phyloP scores from a whole-genome alignment of 64 coral and sea anemone species.

The Trachythela sp. region DNA sequence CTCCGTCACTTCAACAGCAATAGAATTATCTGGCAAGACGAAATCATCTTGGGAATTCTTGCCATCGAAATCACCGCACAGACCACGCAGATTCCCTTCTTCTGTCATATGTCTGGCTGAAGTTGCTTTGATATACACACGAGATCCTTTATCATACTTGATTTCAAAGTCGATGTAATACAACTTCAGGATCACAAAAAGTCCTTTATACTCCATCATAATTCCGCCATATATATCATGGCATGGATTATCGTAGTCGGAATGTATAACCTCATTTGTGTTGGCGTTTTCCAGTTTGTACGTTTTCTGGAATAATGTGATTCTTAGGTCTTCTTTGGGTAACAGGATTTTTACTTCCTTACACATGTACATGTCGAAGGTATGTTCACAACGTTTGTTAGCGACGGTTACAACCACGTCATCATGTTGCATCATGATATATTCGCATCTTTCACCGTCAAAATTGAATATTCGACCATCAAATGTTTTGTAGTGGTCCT shows the following conservation, averaged over 20 bases:
- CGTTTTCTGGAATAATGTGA: background rate
- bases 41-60: conserved; percentile 49
- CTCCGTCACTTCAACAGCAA: conserved; percentile 53
- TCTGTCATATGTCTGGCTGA: conserved; percentile 32
- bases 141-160: conserved; percentile 72
- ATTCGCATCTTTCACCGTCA: conserved; percentile 61
- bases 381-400: conserved; percentile 54
- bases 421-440: conserved; percentile 50
- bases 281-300: background rate
- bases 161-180: conserved; percentile 35
- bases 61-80: conserved; percentile 94
- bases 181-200: conserved; percentile 14
- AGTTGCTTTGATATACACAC: conserved; percentile 73
- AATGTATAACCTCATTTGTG: background rate
- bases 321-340: background rate
- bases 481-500: conserved; percentile 83
- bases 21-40: conserved; percentile 27
- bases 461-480: conserved; percentile 57
- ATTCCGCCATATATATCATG: background rate
- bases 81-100: conserved; percentile 40
- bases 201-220: conserved; percentile 6
- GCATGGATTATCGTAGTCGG: background rate
- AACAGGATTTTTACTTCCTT: conserved; percentile 65
- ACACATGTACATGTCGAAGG: conserved; percentile 82
- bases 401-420: conserved; percentile 59